Evolutionary conservation across 1,140 invertebrate genomes (phyloP), one percentile per base, ranked within the genome.

Genomic region (Drosophila prosaltans): DNA sequence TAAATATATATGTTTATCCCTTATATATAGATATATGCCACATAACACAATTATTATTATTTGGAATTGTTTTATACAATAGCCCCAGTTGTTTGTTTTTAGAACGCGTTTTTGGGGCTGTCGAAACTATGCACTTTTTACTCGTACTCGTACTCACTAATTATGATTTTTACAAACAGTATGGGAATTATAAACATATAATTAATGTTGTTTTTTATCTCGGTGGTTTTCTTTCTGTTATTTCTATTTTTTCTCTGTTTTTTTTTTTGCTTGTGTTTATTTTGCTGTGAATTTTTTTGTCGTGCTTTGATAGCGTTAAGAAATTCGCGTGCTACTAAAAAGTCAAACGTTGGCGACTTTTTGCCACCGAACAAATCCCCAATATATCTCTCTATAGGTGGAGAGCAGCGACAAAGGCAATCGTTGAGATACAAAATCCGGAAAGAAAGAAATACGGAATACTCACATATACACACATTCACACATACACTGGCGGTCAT

Each of bases 321-420:
- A 89, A 89, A 89, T 88, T 88, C 83, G 83, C 83, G 83, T 88
- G 84, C 83, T 80, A 88, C 83, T 88, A 89, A 88, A 78, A 82
- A 89, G 73, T 82, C 81, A 89, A 88, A 88, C 84, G 80, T 86
- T 88, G 80, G 80, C 74, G 78, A 83, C 83, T 88, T 88, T 88
- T 86, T 72, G 84, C 83, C 84, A 86, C 45, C 45, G 45, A 51
- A 78, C 54, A 65, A 72, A 73, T 59, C 65, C 45, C 54, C 57
- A 65, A 51, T 66, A 51, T 51, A 21, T 51, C 8, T 55, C 68
- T 70, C 59, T 66, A 43, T 51, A 10, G 24, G 45, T 51, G 61
- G 62, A 75, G 80, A 81, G 79, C 62, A 45, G 39, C 60, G 36
- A 51, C 45, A 51, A 51, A 41, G 60, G 41, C 60, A 62, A 28